Percentiles rank a stretch among this genome's conserved stretches.
phyloP scores from a whole-genome alignment of 2,797 vertebrate species.

The Gambusia yucatana region DNA sequence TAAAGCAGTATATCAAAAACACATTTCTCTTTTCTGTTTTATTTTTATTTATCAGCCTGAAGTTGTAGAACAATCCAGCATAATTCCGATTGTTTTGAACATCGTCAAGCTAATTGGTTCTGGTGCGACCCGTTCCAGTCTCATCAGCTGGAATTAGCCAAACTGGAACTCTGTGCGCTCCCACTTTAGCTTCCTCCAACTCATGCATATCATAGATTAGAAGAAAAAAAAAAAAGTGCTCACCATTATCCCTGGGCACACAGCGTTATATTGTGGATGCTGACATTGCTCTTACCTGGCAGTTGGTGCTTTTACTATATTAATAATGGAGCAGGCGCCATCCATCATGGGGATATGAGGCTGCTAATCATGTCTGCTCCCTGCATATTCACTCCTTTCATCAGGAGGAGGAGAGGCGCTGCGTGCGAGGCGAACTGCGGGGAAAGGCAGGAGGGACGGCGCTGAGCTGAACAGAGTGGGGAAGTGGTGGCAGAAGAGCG shows the following conservation, averaged over 20 bases:
- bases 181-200: slow-evolving; percentile 18
- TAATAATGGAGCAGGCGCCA: slow-evolving; percentile 84
- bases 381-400: slow-evolving; percentile 76
- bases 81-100: not conserved
- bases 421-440: slow-evolving; percentile 20
- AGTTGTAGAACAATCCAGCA: not conserved
- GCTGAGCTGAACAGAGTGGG: slow-evolving; percentile 56
- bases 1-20: not conserved
- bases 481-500: slow-evolving; percentile 20
- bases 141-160: not conserved
- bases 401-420: slow-evolving; percentile 37
- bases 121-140: not conserved
- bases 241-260: slow-evolving; percentile 72
- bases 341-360: slow-evolving; percentile 78
- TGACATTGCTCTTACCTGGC: slow-evolving; percentile 84
- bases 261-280: slow-evolving; percentile 80
- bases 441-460: slow-evolving; percentile 12
- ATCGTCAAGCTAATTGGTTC: not conserved
- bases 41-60: not conserved
- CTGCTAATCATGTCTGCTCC: slow-evolving; percentile 81
- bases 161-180: not conserved
- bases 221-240: slow-evolving; percentile 59
- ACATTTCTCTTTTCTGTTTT: not conserved
- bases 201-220: slow-evolving; percentile 70
- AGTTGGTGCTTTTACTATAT: slow-evolving; percentile 82